Base-by-base conservation (phyloP, 1,140 invertebrate genomes). In the Elymnias hypermnestra region DNA sequence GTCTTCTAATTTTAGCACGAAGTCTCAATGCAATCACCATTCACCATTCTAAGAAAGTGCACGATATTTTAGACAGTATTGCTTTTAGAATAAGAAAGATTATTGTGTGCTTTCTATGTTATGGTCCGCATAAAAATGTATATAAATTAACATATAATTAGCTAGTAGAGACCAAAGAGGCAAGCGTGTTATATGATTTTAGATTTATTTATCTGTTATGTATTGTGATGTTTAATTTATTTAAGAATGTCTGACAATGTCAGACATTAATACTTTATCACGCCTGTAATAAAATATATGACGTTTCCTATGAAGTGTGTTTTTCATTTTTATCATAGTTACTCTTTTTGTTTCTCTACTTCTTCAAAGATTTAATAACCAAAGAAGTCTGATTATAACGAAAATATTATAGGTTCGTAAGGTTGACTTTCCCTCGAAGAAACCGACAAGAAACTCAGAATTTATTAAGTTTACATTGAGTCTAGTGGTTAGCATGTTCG, bases 131-230 rank as follows among this genome's bases (percentile, higher is more conserved):
- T 41, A 49, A 33, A 15, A 28, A 36, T 59, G 46, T 58, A 49
- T 26, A 58, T 49, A 49, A n/a, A 31, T 38, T 45, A 46, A 37
- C 28, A 38, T 23, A 57, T 54, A 54, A 33, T 72, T 83, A 84
- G 81, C 81, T 84, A 83, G 79, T 84, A 83, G 71, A 83, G 62
- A 81, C 81, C 81, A 84, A 84, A 84, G 81, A 84, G 76, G 78
- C 72, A 68, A 69, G 59, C 55, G 63, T 62, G 40, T 57, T 33
- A 7, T 17, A 33, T 68, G 58, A 63, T 58, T 64, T 62, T 62
- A 66, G 57, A 73, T 50, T 54, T 78, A 84, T 81, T 74, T 78
- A 78, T 74, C 67, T 82, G 75, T 77, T 81, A 76, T 68, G 53
- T 60, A 72, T 71, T 72, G 65, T 78, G 69, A 78, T 77, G 70